Evolutionary conservation across 2,888 invertebrate species (phyloP).

Genomic region (Caenorhabditis macrosperma): DNA sequence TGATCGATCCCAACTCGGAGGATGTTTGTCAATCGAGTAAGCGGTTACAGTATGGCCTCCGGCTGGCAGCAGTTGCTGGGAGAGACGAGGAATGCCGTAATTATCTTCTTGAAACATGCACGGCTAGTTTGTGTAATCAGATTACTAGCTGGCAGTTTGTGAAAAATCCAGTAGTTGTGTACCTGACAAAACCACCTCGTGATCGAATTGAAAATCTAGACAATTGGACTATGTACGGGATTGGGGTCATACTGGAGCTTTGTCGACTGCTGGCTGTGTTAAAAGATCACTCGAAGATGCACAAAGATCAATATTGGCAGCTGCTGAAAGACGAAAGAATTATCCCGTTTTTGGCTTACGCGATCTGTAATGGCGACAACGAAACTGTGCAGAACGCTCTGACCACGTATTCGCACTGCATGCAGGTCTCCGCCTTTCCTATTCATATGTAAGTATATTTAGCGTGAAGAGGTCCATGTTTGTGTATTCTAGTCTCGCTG

Average conservation of each 20-base stretch:
- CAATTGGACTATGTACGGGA: conserved; percentile 74
- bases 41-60: conserved; percentile 77
- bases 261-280: conserved; percentile 71
- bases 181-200: conserved; percentile 62
- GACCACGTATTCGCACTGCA: conserved; percentile 79
- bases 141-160: conserved; percentile 69
- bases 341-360: conserved; percentile 81
- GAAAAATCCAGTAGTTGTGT: conserved; percentile 67
- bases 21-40: conserved; percentile 60
- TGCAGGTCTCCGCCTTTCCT: conserved; percentile 80
- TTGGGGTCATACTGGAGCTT: conserved; percentile 73
- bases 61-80: conserved; percentile 70
- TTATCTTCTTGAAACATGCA: conserved; percentile 63
- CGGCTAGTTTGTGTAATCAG: conserved; percentile 72
- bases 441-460: conserved; percentile 73
- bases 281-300: conserved; percentile 77
- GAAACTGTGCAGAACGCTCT: conserved; percentile 80
- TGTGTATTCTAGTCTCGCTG: conserved; percentile 64
- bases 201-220: conserved; percentile 63
- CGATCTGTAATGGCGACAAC: conserved; percentile 79
- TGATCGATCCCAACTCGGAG: conserved; percentile 24
- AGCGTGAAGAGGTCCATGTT: not conserved
- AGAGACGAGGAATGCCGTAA: conserved; percentile 71
- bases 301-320: conserved; percentile 79
- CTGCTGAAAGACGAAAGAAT: conserved; percentile 80